These are phyloP conservation scores for Sprattus sprattus DNA, from an alignment of 2,113 vertebrate genomes.

Conservation along the genomic window DNA sequence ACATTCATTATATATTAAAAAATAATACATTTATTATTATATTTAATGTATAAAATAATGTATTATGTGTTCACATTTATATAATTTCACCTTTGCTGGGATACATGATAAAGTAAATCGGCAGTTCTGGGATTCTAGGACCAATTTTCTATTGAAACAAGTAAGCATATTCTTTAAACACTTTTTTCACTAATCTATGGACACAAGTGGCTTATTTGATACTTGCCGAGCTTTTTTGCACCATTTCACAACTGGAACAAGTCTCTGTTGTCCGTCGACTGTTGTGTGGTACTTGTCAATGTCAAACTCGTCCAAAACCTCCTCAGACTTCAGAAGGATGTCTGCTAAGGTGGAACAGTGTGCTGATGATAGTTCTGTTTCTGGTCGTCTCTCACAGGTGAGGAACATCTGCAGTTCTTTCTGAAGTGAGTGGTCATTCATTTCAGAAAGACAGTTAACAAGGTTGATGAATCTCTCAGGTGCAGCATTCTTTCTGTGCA, in stretches of 20 bases:
- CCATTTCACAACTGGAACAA: neutral
- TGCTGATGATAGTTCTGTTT: neutral
- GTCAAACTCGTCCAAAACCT: constrained; percentile 16
- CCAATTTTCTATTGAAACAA: too few relatives aligned
- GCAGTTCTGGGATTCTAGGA: too few relatives aligned
- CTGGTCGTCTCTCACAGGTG: neutral
- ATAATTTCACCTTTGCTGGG: too few relatives aligned
- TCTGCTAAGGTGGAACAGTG: constrained; percentile 31
- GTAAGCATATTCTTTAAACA: too few relatives aligned
- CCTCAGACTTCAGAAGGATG: constrained; percentile 17
- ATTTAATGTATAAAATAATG: too few relatives aligned
- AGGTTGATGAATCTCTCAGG: neutral
- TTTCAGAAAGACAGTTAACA: neutral
- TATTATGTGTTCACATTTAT: too few relatives aligned
- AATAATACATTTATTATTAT: too few relatives aligned
- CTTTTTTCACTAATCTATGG: too few relatives aligned
- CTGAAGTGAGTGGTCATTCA: neutral
- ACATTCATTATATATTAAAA: too few relatives aligned
- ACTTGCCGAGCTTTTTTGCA: neutral
- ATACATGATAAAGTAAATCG: too few relatives aligned
- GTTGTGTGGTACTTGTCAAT: constrained; percentile 15
- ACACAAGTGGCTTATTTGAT: neutral
- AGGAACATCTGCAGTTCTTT: neutral
- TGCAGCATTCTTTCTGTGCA: neutral
- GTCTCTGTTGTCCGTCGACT: neutral